These are phyloP conservation scores for Rattus rattus DNA, from an alignment of 2,113 vertebrate species.

Conservation along the genomic window DNA sequence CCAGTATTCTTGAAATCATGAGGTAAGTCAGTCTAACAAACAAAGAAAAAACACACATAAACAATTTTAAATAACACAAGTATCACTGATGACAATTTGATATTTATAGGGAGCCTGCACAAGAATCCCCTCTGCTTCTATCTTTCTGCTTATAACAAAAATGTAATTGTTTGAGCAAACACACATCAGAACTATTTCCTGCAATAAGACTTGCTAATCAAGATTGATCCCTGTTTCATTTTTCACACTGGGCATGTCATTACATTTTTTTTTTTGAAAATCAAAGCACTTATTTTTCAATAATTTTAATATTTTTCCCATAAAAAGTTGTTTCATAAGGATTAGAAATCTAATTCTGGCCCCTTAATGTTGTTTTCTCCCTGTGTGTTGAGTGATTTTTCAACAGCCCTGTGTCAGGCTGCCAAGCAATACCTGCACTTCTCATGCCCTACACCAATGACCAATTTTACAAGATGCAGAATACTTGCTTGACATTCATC, in stretches of 20 bases:
- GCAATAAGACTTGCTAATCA: neutral
- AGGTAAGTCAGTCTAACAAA: neutral
- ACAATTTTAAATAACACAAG: neutral
- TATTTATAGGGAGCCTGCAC: neutral
- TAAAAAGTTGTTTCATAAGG: conserved; percentile 24
- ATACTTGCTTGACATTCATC: neutral
- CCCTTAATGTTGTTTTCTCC: neutral
- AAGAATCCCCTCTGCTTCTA: neutral
- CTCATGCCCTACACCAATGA: neutral
- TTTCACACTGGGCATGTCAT: neutral
- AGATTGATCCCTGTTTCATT: neutral
- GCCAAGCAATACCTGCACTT: neutral
- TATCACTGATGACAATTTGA: neutral
- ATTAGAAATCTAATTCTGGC: neutral
- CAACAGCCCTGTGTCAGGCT: neutral
- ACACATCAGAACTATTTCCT: neutral
- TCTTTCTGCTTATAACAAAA: neutral
- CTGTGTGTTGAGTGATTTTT: neutral
- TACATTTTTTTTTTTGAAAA: neutral
- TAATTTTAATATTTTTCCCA: neutral
- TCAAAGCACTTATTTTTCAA: neutral
- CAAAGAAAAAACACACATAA: neutral
- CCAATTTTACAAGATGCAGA: neutral
- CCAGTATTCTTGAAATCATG: neutral
- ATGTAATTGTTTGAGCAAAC: neutral